Percentiles rank a stretch among this genome's conserved stretches.
phyloP scores from a whole-genome alignment of 1,140 invertebrate species.

The Caenorhabditis elegans region WBcel235 BX284603.4:768001-768500 shows the following conservation, averaged over 20 bases:
- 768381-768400: background rate
- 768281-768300: background rate
- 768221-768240: too few relatives aligned
- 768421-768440: too few relatives aligned
- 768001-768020: too few relatives aligned
- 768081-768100: constrained; percentile 20
- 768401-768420: background rate
- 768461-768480: too few relatives aligned
- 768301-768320: background rate
- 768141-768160: background rate
- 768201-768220: too few relatives aligned
- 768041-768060: too few relatives aligned
- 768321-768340: constrained; percentile 3
- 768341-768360: constrained; percentile 23
- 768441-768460: too few relatives aligned
- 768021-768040: background rate
- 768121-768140: constrained; percentile 6
- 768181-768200: too few relatives aligned
- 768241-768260: too few relatives aligned
- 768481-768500: too few relatives aligned
- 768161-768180: too few relatives aligned
- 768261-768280: too few relatives aligned
- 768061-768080: background rate
- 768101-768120: background rate
- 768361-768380: background rate